A percentile compares a stretch with the other conserved stretches of the same genome.
Evolutionary conservation across 2,113 vertebrate genomes (phyloP).

Genomic region (Rhea pennata): DNA sequence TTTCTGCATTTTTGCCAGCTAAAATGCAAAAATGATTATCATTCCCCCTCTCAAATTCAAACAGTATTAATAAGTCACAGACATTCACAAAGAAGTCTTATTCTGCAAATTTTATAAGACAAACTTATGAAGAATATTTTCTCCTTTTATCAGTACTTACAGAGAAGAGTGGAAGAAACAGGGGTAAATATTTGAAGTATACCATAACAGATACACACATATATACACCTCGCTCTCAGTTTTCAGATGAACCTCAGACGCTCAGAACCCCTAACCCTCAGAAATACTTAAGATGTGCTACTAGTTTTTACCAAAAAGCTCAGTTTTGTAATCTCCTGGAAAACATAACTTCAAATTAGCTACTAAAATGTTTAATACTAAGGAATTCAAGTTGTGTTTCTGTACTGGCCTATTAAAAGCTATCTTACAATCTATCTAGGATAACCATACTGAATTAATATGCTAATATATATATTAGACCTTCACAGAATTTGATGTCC

Average conservation of each 20-base stretch:
- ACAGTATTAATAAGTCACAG: background rate
- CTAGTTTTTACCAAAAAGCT: background rate
- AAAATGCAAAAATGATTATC: background rate
- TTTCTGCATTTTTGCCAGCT: background rate
- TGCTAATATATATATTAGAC: background rate
- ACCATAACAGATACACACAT: background rate
- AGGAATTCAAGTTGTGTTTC: background rate
- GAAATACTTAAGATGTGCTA: background rate
- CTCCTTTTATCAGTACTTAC: background rate
- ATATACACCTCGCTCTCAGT: background rate
- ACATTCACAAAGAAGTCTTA: background rate
- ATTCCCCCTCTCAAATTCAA: background rate
- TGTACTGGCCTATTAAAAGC: background rate
- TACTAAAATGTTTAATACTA: background rate
- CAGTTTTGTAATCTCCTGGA: background rate
- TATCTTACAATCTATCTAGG: background rate
- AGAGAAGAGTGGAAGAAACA: background rate
- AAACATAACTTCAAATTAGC: background rate
- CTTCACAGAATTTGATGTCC: background rate
- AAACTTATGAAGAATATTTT: background rate
- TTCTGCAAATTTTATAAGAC: background rate
- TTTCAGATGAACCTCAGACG: background rate
- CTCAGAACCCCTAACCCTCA: background rate
- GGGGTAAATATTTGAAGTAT: background rate
- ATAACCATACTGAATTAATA: background rate